Evolutionary conservation across 2,888 invertebrate species (phyloP).

Genomic region (Amorpha juglandis): DNA sequence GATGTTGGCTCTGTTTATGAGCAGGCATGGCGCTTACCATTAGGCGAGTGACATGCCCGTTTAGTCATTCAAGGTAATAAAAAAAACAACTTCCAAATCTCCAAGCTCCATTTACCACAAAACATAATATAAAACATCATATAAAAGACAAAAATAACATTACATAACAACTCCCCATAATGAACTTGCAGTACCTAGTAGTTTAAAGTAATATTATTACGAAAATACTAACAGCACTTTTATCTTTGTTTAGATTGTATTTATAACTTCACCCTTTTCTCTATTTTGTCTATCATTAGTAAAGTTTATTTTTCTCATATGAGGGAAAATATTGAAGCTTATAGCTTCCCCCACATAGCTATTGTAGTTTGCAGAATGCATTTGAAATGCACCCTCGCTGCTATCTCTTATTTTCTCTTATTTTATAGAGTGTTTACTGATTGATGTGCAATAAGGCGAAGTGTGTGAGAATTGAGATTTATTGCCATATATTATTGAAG

Average conservation of each 20-base stretch:
- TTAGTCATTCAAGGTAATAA: too few species aligned
- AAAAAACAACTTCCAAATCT: too few species aligned
- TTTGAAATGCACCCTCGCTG: slow-evolving; percentile 74
- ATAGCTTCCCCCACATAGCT: slow-evolving; percentile 36
- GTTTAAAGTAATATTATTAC: slow-evolving; percentile 9
- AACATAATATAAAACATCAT: too few species aligned
- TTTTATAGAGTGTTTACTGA: slow-evolving; percentile 64
- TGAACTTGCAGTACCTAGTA: neutral
- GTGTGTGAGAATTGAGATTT: slow-evolving; percentile 69
- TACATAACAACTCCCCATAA: too few species aligned
- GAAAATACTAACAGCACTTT: slow-evolving; percentile 1
- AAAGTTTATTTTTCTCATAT: slow-evolving; percentile 40
- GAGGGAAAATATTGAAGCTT: slow-evolving; percentile 14
- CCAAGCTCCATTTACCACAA: too few species aligned
- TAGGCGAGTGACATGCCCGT: too few species aligned
- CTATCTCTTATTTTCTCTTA: slow-evolving; percentile 58
- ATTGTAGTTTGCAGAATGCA: slow-evolving; percentile 47
- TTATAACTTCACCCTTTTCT: slow-evolving; percentile 32
- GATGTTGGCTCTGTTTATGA: too few species aligned
- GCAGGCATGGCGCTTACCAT: too few species aligned
- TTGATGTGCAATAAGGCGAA: slow-evolving; percentile 63
- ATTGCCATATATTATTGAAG: slow-evolving; percentile 45
- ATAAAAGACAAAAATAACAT: neutral
- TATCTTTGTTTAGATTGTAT: slow-evolving; percentile 11
- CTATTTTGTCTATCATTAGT: slow-evolving; percentile 47